A percentile compares a stretch with the other conserved stretches of the same genome.
Conservation (phyloP, 2,888 invertebrate genomes). For the Thyatira batis region DNA sequence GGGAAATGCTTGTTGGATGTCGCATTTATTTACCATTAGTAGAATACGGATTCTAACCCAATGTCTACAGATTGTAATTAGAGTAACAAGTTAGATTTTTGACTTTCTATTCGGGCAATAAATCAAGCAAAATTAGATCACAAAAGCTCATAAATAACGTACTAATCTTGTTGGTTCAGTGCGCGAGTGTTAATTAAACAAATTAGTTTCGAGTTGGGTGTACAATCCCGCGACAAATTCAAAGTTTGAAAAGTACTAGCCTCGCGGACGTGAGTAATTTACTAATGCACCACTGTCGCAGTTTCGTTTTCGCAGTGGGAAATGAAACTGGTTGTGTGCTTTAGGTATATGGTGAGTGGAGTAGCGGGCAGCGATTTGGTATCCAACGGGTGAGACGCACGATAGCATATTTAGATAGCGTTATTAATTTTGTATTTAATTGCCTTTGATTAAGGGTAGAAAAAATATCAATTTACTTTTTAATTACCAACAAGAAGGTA, state of each 20-base stretch:
- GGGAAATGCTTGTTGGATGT: too few relatives aligned
- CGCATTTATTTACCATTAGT: too few relatives aligned
- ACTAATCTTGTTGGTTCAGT: conserved; percentile 21
- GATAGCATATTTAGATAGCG: too few relatives aligned
- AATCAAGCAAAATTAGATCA: conserved; percentile 2
- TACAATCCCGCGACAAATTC: conserved; percentile 73
- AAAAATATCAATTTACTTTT: too few relatives aligned
- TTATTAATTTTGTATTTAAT: too few relatives aligned
- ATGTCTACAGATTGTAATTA: not conserved
- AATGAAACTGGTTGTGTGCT: conserved; percentile 46
- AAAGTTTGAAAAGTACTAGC: conserved; percentile 68
- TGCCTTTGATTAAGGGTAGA: too few relatives aligned
- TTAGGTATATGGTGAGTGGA: conserved; percentile 7
- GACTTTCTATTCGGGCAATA: not conserved
- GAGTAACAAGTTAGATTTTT: not conserved
- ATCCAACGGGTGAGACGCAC: too few relatives aligned
- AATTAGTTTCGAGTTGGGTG: conserved; percentile 64
- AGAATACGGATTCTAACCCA: too few relatives aligned
- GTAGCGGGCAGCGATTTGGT: conserved; percentile 14
- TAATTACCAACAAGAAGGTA: too few relatives aligned
- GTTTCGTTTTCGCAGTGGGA: conserved; percentile 51
- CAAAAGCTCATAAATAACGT: conserved; percentile 23
- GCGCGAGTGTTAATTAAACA: conserved; percentile 64
- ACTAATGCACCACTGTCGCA: conserved; percentile 73
- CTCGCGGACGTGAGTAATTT: conserved; percentile 77